Conservation (phyloP, 2,113 vertebrate genomes). For the Myocastor coypus region DNA sequence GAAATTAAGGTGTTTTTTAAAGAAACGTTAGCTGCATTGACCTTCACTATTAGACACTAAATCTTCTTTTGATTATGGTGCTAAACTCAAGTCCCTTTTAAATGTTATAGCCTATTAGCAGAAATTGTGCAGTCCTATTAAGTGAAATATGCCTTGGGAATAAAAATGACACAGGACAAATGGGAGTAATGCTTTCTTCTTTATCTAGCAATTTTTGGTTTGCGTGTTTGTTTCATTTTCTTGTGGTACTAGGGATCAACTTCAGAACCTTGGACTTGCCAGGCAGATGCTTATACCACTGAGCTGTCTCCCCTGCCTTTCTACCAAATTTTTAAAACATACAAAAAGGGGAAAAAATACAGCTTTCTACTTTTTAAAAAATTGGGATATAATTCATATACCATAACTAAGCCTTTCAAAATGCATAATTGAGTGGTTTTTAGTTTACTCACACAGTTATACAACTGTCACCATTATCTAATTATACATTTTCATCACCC, state of each 20-base stretch:
- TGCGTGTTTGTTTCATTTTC: too few relatives aligned
- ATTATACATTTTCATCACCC: conserved; percentile 34
- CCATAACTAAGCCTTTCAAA: conserved; percentile 35
- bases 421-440: conserved; percentile 2
- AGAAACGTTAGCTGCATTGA: background rate
- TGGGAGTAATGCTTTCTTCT: background rate
- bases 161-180: conserved; percentile 12
- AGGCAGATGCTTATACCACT: too few relatives aligned
- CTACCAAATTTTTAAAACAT: background rate
- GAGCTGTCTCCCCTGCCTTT: too few relatives aligned
- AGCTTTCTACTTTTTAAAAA: background rate
- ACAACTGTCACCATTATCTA: background rate
- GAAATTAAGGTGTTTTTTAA: conserved; percentile 18
- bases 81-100: conserved; percentile 27
- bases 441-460: background rate
- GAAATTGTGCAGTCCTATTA: conserved; percentile 19
- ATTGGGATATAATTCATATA: conserved; percentile 26
- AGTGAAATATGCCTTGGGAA: conserved; percentile 2
- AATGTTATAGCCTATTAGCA: conserved; percentile 18
- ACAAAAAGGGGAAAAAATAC: background rate
- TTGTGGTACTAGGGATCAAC: too few relatives aligned
- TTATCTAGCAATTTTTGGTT: background rate
- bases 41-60: conserved; percentile 46
- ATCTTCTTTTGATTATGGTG: conserved; percentile 1
- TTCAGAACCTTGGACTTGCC: too few relatives aligned